Evolutionary conservation across 2,888 invertebrate species (phyloP).

Genomic region (Phrixothrix hirtus): DNA sequence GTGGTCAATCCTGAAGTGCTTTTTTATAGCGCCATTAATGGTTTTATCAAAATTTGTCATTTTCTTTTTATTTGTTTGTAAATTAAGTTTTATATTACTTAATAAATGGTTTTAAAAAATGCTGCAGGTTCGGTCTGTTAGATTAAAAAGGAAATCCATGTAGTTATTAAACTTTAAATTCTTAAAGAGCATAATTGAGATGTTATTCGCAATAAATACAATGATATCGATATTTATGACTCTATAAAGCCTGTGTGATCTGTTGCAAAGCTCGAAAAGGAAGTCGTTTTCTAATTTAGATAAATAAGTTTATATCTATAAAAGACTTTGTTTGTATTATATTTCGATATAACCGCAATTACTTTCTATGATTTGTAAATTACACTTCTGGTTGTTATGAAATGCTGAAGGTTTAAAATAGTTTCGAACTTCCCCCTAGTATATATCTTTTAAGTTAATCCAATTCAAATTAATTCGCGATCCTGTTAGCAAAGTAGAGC

Average conservation of each 20-base stretch:
- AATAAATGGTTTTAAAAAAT: too few species aligned
- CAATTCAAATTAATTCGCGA: slow-evolving; percentile 17
- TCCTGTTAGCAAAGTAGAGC: slow-evolving; percentile 3
- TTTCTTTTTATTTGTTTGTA: background rate
- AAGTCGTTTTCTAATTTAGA: slow-evolving; percentile 22
- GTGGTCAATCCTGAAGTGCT: too few species aligned
- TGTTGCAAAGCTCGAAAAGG: slow-evolving; percentile 11
- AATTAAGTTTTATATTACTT: too few species aligned
- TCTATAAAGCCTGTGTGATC: background rate
- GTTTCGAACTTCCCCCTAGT: background rate
- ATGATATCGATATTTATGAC: background rate
- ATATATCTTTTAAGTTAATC: slow-evolving; percentile 7
- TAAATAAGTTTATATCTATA: slow-evolving; percentile 6
- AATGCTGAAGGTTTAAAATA: slow-evolving; percentile 6
- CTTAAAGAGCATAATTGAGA: too few species aligned
- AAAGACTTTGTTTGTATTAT: background rate
- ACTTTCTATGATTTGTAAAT: slow-evolving; percentile 9
- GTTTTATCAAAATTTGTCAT: background rate
- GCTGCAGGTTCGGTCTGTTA: too few species aligned
- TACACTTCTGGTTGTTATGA: background rate
- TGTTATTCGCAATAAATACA: background rate
- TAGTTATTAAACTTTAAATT: too few species aligned
- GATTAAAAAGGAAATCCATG: too few species aligned
- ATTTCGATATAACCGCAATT: slow-evolving; percentile 5
- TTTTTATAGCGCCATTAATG: background rate